Base-by-base conservation (phyloP, 37 sponge, comb jelly and placozoan genomes). In the Theonella swinhoei region DNA sequence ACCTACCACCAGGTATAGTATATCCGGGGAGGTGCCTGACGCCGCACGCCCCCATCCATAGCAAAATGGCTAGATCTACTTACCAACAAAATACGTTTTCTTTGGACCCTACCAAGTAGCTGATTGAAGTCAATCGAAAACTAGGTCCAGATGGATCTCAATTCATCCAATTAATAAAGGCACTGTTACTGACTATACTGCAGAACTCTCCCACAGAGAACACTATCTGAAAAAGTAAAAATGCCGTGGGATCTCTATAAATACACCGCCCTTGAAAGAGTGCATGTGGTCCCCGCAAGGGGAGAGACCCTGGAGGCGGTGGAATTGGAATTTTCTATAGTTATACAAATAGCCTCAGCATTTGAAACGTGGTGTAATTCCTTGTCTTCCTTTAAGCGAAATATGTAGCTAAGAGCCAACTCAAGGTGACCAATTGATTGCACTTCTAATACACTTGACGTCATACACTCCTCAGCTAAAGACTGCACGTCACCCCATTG, bases 321-420 rank as follows among this genome's bases (percentile, higher is more conserved):
- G 8, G 4, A 26, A 24, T 76, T 76, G 61, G 39, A 42, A 2
- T 59, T 59, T 19, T 17, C 22, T 31, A 76, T 29, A 30, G 29
- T 32, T 59, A 33, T 24, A 35, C 77, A 76, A 29, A 76, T 29
- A 26, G 35, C 7, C 33, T 59, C 33, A 22, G 77, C 77, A 60
- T 61, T 5, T 25, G 22, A 29, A 19, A 76, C 34, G 20, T 29
- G 62, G 7, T 0, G 5, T 22, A 76, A 4, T 4, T 23, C 32
- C 28, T 76, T 32, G 30, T 59, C 34, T 42, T 76, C 34, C 22
- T 54, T 60, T 8, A 26, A 25, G 1, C 77, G 77, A 58, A 76
- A 76, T 39, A 76, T 59, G 42, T 42, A 76, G 63, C 77, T 76
- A 19, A 76, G 38, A 32, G 77, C 77, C 29, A 30, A 32, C 63